Evolutionary conservation across 2,113 vertebrate genomes (phyloP).

Genomic region (Gallinago media): DNA sequence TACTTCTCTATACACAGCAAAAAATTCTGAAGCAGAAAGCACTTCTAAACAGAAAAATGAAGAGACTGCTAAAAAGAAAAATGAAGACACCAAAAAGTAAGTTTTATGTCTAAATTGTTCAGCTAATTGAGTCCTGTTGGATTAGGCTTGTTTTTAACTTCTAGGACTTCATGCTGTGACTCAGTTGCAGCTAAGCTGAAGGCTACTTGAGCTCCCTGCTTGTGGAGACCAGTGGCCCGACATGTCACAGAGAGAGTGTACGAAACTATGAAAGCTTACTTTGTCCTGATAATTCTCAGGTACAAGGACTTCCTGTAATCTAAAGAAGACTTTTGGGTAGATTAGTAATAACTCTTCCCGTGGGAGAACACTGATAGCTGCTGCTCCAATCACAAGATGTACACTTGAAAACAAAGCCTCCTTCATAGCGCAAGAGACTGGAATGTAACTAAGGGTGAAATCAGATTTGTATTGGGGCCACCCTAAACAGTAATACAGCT

Average conservation of each 20-base stretch:
- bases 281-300: neutral
- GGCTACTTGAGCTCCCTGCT: neutral
- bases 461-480: neutral
- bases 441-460: neutral
- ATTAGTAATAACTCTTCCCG: neutral
- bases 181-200: neutral
- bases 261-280: neutral
- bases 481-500: neutral
- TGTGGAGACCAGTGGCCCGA: neutral
- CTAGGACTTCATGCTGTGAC: neutral
- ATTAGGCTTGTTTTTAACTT: neutral
- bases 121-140: neutral
- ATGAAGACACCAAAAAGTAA: conserved; percentile 69
- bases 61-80: conserved; percentile 41
- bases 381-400: neutral
- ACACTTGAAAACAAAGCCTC: neutral
- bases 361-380: neutral
- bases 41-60: conserved; percentile 27
- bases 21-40: conserved; percentile 58
- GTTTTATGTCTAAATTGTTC: neutral
- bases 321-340: neutral
- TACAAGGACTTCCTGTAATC: neutral
- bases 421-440: neutral
- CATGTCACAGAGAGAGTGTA: neutral
- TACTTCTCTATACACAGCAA: conserved; percentile 45